Evolutionary conservation across 2,113 vertebrate genomes (phyloP), one percentile per base, ranked within the genome.

Genomic region (Archocentrus centrarchus): DNA sequence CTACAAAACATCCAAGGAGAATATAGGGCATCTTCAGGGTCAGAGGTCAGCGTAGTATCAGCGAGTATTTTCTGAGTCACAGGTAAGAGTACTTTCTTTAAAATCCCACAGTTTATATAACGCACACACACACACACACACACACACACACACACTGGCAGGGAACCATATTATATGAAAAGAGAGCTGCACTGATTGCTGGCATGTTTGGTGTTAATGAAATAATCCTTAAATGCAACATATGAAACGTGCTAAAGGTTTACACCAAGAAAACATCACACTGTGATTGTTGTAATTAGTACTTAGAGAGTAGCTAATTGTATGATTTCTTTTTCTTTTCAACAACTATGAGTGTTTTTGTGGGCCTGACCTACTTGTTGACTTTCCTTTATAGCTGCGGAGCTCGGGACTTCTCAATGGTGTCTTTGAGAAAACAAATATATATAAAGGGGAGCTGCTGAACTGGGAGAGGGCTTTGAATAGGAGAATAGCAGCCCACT

Each of bases 401-500:
- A 81, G 77, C 86, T 91, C 68, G 75, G 85, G 87, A 88, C 85
- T 81, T 79, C 88, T 93, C 92, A 91, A 70, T 89, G 82, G 87
- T 79, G 88, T 93, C 91, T 95, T 88, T 91, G 92, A 89, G 86
- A 94, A 95, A 94, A 95, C 95, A 95, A 94, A 94, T 86, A 94
- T 93, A 83, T 89, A 77, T 86, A 94, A 92, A 94, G 86, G 91
- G 89, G 90, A 92, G 91, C 90, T 86, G 88, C 90, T 88, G 89
- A 91, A 92, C 90, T 87, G 90, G 90, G 84, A 87, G 85, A 61
- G 79, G 59, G 78, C 30, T 83, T 88, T 89, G 82, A 91, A 83
- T 47, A 13, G 89, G 80, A 90, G 88, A 94, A 97, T 97, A 96
- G 96, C 96, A 97, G 85, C 88, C 96, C 96, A 95, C 94, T 96